Conservation (phyloP, 2,797 vertebrate genomes). For the Malacoraja senta region DNA sequence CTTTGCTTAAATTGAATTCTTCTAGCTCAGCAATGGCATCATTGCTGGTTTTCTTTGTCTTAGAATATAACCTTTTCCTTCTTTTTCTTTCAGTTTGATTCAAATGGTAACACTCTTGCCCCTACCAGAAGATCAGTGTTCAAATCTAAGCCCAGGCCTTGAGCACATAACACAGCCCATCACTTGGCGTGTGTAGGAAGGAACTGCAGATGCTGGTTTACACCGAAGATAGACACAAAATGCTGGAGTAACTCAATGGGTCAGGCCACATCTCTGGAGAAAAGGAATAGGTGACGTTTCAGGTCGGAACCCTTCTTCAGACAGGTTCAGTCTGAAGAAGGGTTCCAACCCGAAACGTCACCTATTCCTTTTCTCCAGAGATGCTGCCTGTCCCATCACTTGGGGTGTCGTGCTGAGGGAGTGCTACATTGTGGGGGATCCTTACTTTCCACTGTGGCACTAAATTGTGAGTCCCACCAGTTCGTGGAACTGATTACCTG, state of each 20-base stretch:
- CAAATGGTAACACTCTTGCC: neutral
- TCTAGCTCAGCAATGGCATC: neutral
- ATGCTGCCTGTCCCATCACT: no score
- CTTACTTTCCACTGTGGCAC: neutral
- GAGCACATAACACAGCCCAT: neutral
- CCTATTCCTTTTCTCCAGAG: no score
- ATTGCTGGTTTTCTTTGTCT: neutral
- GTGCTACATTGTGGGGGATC: neutral
- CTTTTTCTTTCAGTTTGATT: neutral
- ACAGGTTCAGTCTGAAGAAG: no score
- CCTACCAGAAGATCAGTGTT: neutral
- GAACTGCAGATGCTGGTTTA: no score
- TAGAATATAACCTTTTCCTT: neutral
- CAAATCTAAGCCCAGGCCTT: neutral
- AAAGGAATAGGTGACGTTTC: no score
- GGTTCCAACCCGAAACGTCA: no score
- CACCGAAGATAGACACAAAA: no score
- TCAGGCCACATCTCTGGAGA: no score
- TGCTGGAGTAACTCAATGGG: no score
- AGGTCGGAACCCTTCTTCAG: no score
- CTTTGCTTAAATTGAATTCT: neutral
- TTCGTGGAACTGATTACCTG: neutral
- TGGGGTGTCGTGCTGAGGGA: neutral
- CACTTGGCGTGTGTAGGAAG: neutral
- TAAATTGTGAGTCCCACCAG: neutral